Evolutionary conservation across 2,113 vertebrate genomes (phyloP).

Genomic region (Percina caprodes): DNA sequence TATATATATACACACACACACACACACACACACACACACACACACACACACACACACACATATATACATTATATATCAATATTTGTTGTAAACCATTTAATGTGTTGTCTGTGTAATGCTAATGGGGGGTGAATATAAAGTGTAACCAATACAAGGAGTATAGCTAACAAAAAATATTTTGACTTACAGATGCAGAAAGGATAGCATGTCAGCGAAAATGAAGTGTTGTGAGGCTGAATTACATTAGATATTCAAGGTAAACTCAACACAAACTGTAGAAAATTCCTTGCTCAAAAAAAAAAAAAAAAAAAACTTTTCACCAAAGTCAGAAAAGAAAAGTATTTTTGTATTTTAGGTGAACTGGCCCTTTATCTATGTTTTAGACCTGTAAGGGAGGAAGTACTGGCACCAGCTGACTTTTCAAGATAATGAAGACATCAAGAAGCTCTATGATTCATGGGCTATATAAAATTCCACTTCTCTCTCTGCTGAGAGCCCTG

Average conservation of each 20-base stretch:
- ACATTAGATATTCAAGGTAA: constrained; percentile 1
- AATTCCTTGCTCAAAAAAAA: background rate
- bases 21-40: no score
- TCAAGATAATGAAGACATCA: background rate
- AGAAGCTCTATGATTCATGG: background rate
- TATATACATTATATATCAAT: no score
- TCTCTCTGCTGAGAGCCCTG: constrained; percentile 12
- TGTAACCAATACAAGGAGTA: background rate
- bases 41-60: no score
- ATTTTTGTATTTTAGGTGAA: background rate
- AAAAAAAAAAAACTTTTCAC: background rate
- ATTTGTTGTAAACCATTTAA: background rate
- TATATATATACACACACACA: no score
- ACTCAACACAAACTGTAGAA: background rate
- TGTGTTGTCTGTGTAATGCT: background rate
- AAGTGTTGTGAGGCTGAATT: background rate
- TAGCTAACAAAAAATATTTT: background rate
- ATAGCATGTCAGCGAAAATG: background rate
- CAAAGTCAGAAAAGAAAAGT: background rate
- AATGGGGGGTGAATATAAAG: background rate
- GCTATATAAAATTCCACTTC: background rate
- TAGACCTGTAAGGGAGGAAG: no score
- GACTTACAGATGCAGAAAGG: background rate
- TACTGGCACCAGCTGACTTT: background rate
- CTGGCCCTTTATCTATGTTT: background rate